Conservation (phyloP, 2,888 invertebrate species). For the Prenolepis imparis region DNA sequence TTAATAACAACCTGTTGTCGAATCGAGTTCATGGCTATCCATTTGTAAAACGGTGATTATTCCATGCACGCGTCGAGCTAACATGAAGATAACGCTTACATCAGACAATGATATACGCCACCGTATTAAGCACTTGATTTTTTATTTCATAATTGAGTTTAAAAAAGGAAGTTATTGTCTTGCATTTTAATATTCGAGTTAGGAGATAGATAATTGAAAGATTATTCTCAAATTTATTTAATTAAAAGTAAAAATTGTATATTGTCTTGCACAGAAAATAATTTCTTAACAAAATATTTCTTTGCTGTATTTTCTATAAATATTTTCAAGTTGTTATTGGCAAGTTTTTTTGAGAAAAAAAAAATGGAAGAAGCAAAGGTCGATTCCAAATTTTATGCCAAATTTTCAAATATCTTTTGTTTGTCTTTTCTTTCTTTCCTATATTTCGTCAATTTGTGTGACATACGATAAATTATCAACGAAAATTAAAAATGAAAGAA, state of each 20-base stretch:
- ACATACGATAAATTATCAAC: conserved; percentile 16
- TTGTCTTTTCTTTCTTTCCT: neutral
- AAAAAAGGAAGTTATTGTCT: neutral
- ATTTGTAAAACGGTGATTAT: conserved; percentile 44
- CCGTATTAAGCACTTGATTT: conserved; percentile 4
- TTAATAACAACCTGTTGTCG: conserved; percentile 50
- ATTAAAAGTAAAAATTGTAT: neutral
- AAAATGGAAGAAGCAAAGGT: neutral
- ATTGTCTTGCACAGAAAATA: neutral
- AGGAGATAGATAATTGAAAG: neutral
- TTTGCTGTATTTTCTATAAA: neutral
- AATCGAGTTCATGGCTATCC: conserved; percentile 42
- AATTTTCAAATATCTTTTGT: neutral
- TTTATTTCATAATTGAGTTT: neutral
- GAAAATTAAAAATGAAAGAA: too few relatives aligned
- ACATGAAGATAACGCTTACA: conserved; percentile 42
- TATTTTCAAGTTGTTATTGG: neutral
- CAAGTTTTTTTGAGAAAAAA: neutral
- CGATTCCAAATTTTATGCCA: neutral
- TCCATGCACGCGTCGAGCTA: conserved; percentile 5
- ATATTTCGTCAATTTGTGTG: neutral
- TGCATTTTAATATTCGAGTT: neutral
- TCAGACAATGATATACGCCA: conserved; percentile 24
- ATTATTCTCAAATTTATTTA: neutral
- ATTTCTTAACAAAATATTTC: neutral